Evolutionary conservation across 1,140 invertebrate genomes (phyloP), one percentile per base, ranked within the genome.

Genomic region (Drosophila lowei): DNA sequence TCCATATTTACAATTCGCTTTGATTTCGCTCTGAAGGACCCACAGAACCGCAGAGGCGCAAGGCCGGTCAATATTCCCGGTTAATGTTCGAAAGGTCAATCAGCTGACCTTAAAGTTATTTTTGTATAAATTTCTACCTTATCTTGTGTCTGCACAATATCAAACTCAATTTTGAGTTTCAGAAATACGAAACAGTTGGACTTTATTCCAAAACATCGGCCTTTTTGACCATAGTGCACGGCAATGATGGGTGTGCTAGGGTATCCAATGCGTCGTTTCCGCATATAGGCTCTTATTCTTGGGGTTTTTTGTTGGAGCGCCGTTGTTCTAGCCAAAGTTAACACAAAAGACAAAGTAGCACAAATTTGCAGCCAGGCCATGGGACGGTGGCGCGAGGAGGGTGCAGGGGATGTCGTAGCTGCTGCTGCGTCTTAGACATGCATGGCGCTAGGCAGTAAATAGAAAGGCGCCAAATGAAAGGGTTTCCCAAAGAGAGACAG

Each of bases 341-440:
- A 80, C 81, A 85, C 80, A 85, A 85, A 85, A 85, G 81, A 86
- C 81, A 85, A 85, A 86, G 80, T 86, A 81, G 80, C 81, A 86
- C 80, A 85, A 85, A 86, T 86, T 85, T 80, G 59, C 75, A 75
- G 61, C 46, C 61, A 58, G 54, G 57, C 44, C n/a, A 63, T 52
- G 41, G 54, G 44, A 57, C 9, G 13, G 52, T 1, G 30, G 30
- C 30, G 30, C 8, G 2, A 9, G 8, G 16, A 44, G 9, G 25
- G 9, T 28, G 34, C 6, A 0, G 16, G n/a, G 6, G 13, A 7
- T 0, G 23, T 48, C 18, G 48, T 30, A 52, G 44, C 5, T 44
- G 49, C 50, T 18, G 68, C 18, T 55, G 61, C 64, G 70, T 81
- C 80, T 77, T 55, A 61, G 81, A 77, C 73, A 76, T 85, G 73